A percentile compares a stretch with the other conserved stretches of the same genome.
Conservation (phyloP, 2,113 vertebrate species). For the Etheostoma cragini region DNA sequence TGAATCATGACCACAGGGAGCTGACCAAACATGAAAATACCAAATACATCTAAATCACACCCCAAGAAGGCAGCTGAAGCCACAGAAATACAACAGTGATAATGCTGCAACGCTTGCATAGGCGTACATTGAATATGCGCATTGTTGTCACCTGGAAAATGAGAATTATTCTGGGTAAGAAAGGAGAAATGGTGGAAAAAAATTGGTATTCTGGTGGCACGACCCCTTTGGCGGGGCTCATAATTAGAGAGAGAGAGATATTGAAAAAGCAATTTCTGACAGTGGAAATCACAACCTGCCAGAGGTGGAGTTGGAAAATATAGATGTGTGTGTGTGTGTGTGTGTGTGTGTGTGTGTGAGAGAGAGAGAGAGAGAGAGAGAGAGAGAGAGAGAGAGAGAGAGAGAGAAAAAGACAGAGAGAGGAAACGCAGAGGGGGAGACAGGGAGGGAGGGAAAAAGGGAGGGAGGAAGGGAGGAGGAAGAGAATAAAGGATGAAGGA, state of each 20-base stretch:
- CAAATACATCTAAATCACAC: conserved; percentile 18
- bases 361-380: neutral
- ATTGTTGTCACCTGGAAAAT: conserved; percentile 59
- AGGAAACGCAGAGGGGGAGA: conserved; percentile 35
- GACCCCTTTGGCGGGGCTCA: conserved; percentile 84
- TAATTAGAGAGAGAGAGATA: conserved; percentile 86
- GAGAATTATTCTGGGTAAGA: conserved; percentile 64
- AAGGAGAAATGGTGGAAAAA: conserved; percentile 64
- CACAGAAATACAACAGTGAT: conserved; percentile 7
- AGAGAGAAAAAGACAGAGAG: conserved; percentile 29
- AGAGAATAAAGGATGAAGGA: conserved; percentile 83
- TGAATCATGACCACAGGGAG: conserved; percentile 31
- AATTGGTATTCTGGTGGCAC: conserved; percentile 85
- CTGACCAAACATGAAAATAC: conserved; percentile 21
- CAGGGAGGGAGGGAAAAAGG: conserved; percentile 56
- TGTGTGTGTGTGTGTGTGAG: conserved; percentile 7
- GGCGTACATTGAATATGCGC: conserved; percentile 15
- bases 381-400: too few relatives aligned
- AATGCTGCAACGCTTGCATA: conserved; percentile 8
- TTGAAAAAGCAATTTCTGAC: conserved; percentile 87
- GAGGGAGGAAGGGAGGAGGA: conserved; percentile 57
- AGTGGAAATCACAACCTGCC: conserved; percentile 87
- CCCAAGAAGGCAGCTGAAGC: neutral
- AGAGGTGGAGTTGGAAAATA: conserved; percentile 84
- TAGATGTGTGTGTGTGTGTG: conserved; percentile 68